Conservation (phyloP, 2,888 invertebrate species). For the Nematopogon swammerdamellus region DNA sequence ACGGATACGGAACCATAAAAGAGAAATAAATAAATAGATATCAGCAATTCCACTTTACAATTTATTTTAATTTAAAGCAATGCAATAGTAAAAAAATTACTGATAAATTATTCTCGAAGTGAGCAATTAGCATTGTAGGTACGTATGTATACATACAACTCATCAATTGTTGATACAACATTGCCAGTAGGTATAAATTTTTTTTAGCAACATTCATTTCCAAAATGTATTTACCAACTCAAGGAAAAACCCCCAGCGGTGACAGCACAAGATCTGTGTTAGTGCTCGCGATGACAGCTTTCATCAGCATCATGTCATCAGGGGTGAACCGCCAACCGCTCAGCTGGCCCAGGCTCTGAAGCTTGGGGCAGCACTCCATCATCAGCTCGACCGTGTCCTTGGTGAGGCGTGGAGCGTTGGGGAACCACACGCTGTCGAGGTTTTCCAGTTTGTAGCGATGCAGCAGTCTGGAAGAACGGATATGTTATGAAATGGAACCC, state of each 20-base stretch:
- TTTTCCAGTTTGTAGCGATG: constrained; percentile 60
- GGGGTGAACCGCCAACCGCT: constrained; percentile 66
- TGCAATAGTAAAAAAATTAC: too few relatives aligned
- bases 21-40: too few relatives aligned
- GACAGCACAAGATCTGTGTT: constrained; percentile 64
- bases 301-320: constrained; percentile 64
- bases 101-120: too few relatives aligned
- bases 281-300: constrained; percentile 61
- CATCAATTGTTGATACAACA: too few relatives aligned
- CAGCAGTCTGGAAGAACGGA: constrained; percentile 56
- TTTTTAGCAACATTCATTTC: too few relatives aligned
- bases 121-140: too few relatives aligned
- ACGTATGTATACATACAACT: too few relatives aligned
- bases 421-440: constrained; percentile 68
- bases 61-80: too few relatives aligned
- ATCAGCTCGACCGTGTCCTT: constrained; percentile 61
- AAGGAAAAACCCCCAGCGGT: constrained; percentile 54
- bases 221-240: too few relatives aligned
- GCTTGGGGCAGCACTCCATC: constrained; percentile 64
- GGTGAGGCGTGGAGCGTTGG: constrained; percentile 63
- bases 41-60: too few relatives aligned
- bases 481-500: neutral
- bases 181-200: too few relatives aligned
- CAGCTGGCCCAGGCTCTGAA: constrained; percentile 63
- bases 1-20: too few relatives aligned